Evolutionary conservation across 2,113 vertebrate species (phyloP), one percentile per base, ranked within the genome.

Genomic region (Thryonomys swinderianus): DNA sequence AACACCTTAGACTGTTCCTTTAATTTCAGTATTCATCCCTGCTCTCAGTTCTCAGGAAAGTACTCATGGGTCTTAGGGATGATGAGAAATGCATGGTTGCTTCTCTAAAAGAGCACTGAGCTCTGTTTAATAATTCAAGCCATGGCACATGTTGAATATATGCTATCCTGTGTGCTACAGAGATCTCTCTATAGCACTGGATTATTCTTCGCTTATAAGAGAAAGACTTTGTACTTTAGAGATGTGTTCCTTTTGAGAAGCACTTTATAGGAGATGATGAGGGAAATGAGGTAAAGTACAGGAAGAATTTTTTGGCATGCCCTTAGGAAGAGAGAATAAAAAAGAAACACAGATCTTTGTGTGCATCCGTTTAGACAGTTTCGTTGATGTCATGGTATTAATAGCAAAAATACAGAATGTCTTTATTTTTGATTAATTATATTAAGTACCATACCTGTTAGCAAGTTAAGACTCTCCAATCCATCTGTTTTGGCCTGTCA

Each of bases 61-160:
- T 51, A 82, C 14, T 2, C 9, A 82, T 7, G 66, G 30, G 4
- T 17, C 20, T 66, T 80, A 25, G 48, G n/a, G 12, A 92, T 59
- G 76, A 62, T 5, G 73, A 42, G 71, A 95, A 92, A 0, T 57
- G 37, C 84, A 42, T 16, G 20, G 10, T 20, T 84, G 2, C 45
- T 88, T 76, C 62, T n/a, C 32, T 66, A 32, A 66, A 66, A 66
- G 32, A 16, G 64, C 8, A 34, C 32, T 32, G 62, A 14, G 62
- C 64, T 86, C 14, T 95, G 11, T 66, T 95, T 73, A 79, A 42
- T 87, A 64, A 87, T 79, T 94, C 34, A 90, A 87, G 10, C 27
- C 67, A 20, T 59, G 71, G 18, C 42, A 11, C 51, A 23, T 11
- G 7, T 51, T 90, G 40, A 91, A 11, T 16, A 92, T 30, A 84